Conservation (phyloP, 2,888 invertebrate species). For the Watsonalla cultraria region DNA sequence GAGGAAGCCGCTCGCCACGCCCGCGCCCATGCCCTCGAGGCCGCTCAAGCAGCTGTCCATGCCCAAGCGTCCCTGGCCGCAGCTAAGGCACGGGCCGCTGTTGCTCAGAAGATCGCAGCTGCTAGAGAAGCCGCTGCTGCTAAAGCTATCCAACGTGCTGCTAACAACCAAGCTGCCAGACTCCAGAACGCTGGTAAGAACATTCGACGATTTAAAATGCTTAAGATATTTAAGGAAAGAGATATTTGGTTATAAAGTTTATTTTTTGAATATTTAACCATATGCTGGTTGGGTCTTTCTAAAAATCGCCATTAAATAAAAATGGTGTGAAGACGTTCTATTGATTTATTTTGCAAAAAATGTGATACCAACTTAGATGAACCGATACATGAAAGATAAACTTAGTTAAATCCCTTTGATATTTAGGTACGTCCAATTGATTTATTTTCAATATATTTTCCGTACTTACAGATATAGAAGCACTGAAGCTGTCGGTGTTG, state of each 20-base stretch:
- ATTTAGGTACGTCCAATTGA: background rate
- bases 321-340: too few relatives aligned
- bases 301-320: too few relatives aligned
- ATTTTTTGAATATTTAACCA: too few relatives aligned
- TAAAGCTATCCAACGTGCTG: conserved; percentile 83
- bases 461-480: conserved; percentile 68
- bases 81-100: conserved; percentile 83
- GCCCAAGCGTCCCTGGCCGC: conserved; percentile 85
- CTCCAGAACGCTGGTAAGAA: conserved; percentile 80
- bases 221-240: too few relatives aligned
- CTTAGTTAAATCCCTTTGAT: background rate
- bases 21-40: conserved; percentile 82
- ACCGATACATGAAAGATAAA: too few relatives aligned
- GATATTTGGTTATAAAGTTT: too few relatives aligned
- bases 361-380: too few relatives aligned
- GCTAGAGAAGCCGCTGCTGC: conserved; percentile 86
- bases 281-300: too few relatives aligned
- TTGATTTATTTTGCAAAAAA: too few relatives aligned
- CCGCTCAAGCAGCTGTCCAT: conserved; percentile 81
- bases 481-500: conserved; percentile 79
- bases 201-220: background rate
- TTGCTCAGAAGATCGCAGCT: conserved; percentile 85
- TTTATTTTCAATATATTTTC: background rate
- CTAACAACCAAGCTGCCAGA: conserved; percentile 83
- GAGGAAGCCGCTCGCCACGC: conserved; percentile 83